Evolutionary conservation across 1,140 invertebrate genomes (phyloP).

Genomic region (Aphaenogaster floridana): DNA sequence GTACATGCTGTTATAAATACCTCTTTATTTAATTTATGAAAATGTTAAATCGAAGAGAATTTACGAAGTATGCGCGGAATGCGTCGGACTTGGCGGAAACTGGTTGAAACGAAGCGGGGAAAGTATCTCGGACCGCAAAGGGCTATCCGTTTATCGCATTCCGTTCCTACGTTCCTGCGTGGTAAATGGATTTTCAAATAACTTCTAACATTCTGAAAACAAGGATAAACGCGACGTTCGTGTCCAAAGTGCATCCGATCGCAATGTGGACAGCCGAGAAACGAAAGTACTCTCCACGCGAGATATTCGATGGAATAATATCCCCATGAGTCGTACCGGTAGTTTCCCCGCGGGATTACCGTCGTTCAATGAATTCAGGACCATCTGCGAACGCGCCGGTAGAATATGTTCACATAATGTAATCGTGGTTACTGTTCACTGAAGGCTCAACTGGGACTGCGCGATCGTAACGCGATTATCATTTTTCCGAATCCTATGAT

Average conservation of each 20-base stretch:
- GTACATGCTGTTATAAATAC: neutral
- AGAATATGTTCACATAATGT: slow-evolving; percentile 3
- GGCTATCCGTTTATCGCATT: slow-evolving; percentile 53
- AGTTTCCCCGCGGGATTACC: slow-evolving; percentile 13
- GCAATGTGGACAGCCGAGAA: neutral
- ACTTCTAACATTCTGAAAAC: slow-evolving; percentile 49
- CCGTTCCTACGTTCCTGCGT: slow-evolving; percentile 29
- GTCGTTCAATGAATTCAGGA: slow-evolving; percentile 40
- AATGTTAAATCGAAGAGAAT: slow-evolving; percentile 31
- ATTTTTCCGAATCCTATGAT: neutral
- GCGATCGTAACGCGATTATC: slow-evolving; percentile 27
- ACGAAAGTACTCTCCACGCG: neutral
- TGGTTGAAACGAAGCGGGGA: neutral
- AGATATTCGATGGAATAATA: slow-evolving; percentile 24
- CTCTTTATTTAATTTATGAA: slow-evolving; percentile 43
- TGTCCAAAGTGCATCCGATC: slow-evolving; percentile 24
- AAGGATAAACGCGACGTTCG: slow-evolving; percentile 44
- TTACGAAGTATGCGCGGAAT: slow-evolving; percentile 10
- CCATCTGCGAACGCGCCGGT: neutral
- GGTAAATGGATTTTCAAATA: slow-evolving; percentile 60
- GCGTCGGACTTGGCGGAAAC: slow-evolving; percentile 30
- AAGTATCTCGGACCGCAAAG: slow-evolving; percentile 38
- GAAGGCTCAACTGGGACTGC: neutral
- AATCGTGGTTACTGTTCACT: neutral
- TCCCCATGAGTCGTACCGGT: neutral